These are phyloP conservation scores for Brenthis daphne DNA, from an alignment of 2,888 invertebrate genomes.

Conservation along the genomic window DNA sequence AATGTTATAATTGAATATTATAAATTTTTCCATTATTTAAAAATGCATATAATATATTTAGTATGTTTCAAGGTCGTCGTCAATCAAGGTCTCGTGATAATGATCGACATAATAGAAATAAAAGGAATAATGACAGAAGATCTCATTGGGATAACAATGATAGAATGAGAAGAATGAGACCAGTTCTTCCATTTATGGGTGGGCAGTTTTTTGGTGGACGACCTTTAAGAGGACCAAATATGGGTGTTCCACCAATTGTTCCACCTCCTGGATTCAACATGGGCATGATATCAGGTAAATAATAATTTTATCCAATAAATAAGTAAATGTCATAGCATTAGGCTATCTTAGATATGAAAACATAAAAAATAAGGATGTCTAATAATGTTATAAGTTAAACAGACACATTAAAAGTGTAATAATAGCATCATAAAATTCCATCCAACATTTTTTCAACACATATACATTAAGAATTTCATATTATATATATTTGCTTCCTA, in stretches of 20 bases:
- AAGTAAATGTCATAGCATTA: too few relatives aligned
- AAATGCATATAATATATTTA: background rate
- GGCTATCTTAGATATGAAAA: too few relatives aligned
- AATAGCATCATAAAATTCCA: too few relatives aligned
- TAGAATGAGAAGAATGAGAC: conserved; percentile 19
- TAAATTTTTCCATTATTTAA: background rate
- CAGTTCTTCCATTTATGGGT: background rate
- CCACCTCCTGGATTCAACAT: conserved; percentile 31
- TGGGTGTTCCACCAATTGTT: conserved; percentile 2
- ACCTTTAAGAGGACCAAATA: conserved; percentile 33
- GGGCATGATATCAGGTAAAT: conserved; percentile 54
- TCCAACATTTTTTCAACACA: too few relatives aligned
- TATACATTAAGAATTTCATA: too few relatives aligned
- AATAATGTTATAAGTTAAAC: too few relatives aligned
- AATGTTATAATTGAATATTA: background rate
- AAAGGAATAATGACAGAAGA: conserved; percentile 38
- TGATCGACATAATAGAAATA: conserved; percentile 41
- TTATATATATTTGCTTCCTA: too few relatives aligned
- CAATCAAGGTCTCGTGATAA: conserved; percentile 42
- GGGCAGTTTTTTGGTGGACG: conserved; percentile 46
- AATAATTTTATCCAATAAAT: too few relatives aligned
- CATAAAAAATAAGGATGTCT: too few relatives aligned
- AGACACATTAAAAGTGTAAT: too few relatives aligned
- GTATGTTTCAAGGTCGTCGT: conserved; percentile 39
- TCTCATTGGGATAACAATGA: conserved; percentile 36